Evolutionary conservation across 2,888 invertebrate genomes (phyloP), one percentile per base, ranked within the genome.

Genomic region (Cloeon dipterum): DNA sequence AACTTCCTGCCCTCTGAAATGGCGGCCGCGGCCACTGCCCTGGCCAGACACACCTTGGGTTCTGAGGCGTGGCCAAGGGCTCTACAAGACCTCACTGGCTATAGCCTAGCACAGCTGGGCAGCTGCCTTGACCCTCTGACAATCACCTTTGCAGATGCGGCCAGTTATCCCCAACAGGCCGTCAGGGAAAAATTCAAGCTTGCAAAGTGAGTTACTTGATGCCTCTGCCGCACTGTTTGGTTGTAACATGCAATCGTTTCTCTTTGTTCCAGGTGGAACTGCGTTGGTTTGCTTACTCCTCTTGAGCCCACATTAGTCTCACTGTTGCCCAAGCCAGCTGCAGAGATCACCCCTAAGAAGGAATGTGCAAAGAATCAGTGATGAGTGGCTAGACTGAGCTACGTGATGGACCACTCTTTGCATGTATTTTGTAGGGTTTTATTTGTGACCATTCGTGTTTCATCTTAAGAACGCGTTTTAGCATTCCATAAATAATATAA

Each of bases 151-250:
- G 53, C 61, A 35, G 68, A 68, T 49, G 76, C 82, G 3, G 54
- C 65, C 5, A 60, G 57, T 26, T 63, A 73, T 46, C 67, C 70
- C 26, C 85, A 88, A 52, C 79, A 79, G 53, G 85, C 89, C 34
- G 77, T 89, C 44, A 70, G 73, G 44, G 88, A 89, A 51, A 93
- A 91, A 60, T 93, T 86, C 61, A 81, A 74, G 42, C 44, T 50
- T 34, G 43, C 49, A 37, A 59, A 59, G 57, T 62, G 50, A 48
- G 48, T 47, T 11, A 26, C n/a, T 20, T n/a, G 4, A 11, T 21
- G n/a, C n/a, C n/a, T 2, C 18, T 5, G 5, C 7, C 2, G 14
- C n/a, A 3, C 8, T 26, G 19, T 3, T 25, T 11, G n/a, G n/a
- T n/a, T n/a, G n/a, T n/a, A n/a, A n/a, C n/a, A n/a, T 3, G 13